phyloP scores from a whole-genome alignment of 2,113 vertebrate species.

The Silurus glanis region DNA sequence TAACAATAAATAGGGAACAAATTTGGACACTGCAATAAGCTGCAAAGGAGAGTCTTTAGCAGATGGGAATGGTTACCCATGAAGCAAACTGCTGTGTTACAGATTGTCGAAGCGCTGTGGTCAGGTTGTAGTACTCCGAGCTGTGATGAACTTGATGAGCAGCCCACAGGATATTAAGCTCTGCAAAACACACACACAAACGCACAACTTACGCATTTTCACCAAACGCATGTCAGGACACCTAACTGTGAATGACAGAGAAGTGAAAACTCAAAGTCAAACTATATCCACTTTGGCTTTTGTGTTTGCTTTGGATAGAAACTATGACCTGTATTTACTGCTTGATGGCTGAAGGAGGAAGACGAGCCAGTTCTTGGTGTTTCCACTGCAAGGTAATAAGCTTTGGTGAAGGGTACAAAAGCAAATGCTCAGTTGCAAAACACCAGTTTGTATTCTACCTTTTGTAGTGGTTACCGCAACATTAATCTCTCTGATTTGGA shows the following conservation, averaged over 20 bases:
- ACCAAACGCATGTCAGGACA: conserved; percentile 15
- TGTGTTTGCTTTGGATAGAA: conserved; percentile 2
- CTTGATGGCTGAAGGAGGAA: background rate
- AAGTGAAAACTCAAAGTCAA: background rate
- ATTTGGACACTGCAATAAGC: background rate
- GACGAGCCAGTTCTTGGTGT: background rate
- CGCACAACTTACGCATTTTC: conserved; percentile 5
- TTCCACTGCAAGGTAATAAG: conserved; percentile 9
- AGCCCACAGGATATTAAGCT: conserved; percentile 91
- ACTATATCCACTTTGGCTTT: background rate
- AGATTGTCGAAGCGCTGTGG: conserved; percentile 87
- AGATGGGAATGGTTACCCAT: conserved; percentile 80
- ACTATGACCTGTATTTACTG: background rate
- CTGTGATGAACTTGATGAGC: conserved; percentile 91
- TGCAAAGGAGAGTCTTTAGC: background rate
- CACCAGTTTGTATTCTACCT: conserved; percentile 67
- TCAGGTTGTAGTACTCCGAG: conserved; percentile 91
- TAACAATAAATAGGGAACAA: background rate
- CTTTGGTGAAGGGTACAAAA: background rate
- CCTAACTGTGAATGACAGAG: conserved; percentile 21
- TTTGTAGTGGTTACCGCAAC: conserved; percentile 69
- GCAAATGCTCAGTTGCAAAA: background rate
- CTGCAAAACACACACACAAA: conserved; percentile 64
- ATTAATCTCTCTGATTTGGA: conserved; percentile 68
- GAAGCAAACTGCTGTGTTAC: conserved; percentile 80